phyloP scores from a whole-genome alignment of 2,888 invertebrate genomes.

The Epistrophe eligans region DNA sequence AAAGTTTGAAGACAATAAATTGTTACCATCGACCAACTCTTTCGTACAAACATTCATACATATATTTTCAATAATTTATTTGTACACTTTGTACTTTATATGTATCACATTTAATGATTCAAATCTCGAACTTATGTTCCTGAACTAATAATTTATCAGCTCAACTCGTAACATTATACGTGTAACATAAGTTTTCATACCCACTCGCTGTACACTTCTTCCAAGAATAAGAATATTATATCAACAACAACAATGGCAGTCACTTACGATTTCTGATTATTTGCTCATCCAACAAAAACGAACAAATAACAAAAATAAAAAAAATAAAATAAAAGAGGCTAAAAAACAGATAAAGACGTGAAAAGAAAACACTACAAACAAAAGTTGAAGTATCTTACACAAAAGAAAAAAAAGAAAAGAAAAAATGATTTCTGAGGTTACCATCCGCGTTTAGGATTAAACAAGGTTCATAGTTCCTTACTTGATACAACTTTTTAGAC shows the following conservation, averaged over 20 bases:
- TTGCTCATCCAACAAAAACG: slow-evolving; percentile 55
- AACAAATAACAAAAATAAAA: slow-evolving; percentile 38
- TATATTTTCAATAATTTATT: neutral
- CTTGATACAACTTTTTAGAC: neutral
- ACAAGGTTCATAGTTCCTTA: neutral
- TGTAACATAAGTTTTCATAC: slow-evolving; percentile 11
- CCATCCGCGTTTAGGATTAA: neutral
- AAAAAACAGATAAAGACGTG: slow-evolving; percentile 19
- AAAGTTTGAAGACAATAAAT: neutral
- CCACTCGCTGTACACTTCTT: slow-evolving; percentile 4
- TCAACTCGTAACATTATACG: neutral
- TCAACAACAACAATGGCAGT: slow-evolving; percentile 52
- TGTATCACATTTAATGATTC: neutral
- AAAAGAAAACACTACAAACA: slow-evolving; percentile 9
- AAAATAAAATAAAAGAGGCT: slow-evolving; percentile 14
- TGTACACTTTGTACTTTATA: neutral
- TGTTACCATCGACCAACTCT: neutral
- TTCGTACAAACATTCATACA: too few species aligned
- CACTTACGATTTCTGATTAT: slow-evolving; percentile 61
- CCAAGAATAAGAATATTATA: slow-evolving; percentile 5
- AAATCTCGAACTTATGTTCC: neutral
- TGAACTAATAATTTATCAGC: slow-evolving; percentile 13
- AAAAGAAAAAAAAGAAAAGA: neutral
- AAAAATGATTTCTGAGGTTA: slow-evolving; percentile 2
- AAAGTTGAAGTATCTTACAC: neutral